A percentile compares a stretch with the other conserved stretches of the same genome.
Evolutionary conservation across 1,140 invertebrate genomes (phyloP).

Genomic region (Oedothorax gibbosus): DNA sequence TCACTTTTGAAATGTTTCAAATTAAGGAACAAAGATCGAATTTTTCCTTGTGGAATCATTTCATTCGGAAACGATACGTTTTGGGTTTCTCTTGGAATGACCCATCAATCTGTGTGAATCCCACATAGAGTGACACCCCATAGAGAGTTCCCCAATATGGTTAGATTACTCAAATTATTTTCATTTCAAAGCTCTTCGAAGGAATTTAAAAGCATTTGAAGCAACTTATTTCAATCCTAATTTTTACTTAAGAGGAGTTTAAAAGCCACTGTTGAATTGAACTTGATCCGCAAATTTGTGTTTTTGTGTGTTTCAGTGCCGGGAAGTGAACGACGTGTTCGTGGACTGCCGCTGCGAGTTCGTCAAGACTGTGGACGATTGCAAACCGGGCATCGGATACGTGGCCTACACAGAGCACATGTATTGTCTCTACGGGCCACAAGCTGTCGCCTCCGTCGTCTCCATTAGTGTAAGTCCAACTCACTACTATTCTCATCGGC

Average conservation of each 20-base stretch:
- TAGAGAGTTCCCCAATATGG: too few relatives aligned
- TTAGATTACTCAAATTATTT: too few relatives aligned
- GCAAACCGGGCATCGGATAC: conserved; percentile 68
- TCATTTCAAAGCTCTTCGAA: too few relatives aligned
- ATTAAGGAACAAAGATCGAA: too few relatives aligned
- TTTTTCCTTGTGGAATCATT: too few relatives aligned
- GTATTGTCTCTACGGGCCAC: conserved; percentile 67
- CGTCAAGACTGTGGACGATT: conserved; percentile 67
- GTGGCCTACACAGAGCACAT: conserved; percentile 69
- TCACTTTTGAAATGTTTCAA: too few relatives aligned
- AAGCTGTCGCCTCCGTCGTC: conserved; percentile 64
- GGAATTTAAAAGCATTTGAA: too few relatives aligned
- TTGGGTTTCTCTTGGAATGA: too few relatives aligned
- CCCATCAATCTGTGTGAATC: too few relatives aligned
- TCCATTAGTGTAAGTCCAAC: conserved; percentile 66
- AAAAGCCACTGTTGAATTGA: too few relatives aligned
- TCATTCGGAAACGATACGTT: too few relatives aligned
- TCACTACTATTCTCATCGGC: not conserved
- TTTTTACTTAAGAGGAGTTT: not conserved
- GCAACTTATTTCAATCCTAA: not conserved
- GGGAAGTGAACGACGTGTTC: conserved; percentile 65
- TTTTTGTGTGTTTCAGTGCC: conserved; percentile 65
- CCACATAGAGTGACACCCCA: too few relatives aligned
- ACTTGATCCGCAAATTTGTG: not conserved
- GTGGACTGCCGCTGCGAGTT: conserved; percentile 67